Conservation (phyloP, 2,797 vertebrate genomes). For the Myotis pilosus region DNA sequence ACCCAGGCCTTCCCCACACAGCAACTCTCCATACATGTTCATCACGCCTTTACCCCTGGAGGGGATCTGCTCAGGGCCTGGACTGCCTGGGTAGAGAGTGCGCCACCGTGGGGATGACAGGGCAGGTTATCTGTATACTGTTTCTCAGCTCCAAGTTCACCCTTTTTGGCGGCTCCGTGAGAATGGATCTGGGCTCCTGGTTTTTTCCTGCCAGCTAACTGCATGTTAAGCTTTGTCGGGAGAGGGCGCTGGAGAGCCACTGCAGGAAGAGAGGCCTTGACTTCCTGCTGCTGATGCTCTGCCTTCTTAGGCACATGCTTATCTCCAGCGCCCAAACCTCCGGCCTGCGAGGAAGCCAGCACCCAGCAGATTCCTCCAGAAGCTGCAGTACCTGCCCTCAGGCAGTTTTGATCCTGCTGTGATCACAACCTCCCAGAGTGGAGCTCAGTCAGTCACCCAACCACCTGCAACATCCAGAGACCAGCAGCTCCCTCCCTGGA, state of each 20-base stretch:
- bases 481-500: not conserved
- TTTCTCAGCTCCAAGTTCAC: not conserved
- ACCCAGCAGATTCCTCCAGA: not conserved
- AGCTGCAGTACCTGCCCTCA: not conserved
- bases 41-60: not conserved
- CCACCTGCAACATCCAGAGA: not conserved
- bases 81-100: not conserved
- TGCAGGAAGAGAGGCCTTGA: not conserved
- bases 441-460: not conserved
- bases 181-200: not conserved
- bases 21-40: not conserved
- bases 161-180: not conserved
- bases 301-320: not conserved
- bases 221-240: not conserved
- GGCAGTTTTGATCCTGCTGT: not conserved
- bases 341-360: not conserved
- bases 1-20: not conserved
- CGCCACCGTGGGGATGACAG: not conserved
- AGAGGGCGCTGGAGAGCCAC: not conserved
- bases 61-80: not conserved
- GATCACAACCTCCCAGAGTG: not conserved
- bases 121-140: not conserved
- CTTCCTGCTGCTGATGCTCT: not conserved
- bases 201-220: not conserved
- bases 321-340: not conserved